phyloP scores from a whole-genome alignment of 2,797 vertebrate species.

The Lagocephalus sceleratus region DNA sequence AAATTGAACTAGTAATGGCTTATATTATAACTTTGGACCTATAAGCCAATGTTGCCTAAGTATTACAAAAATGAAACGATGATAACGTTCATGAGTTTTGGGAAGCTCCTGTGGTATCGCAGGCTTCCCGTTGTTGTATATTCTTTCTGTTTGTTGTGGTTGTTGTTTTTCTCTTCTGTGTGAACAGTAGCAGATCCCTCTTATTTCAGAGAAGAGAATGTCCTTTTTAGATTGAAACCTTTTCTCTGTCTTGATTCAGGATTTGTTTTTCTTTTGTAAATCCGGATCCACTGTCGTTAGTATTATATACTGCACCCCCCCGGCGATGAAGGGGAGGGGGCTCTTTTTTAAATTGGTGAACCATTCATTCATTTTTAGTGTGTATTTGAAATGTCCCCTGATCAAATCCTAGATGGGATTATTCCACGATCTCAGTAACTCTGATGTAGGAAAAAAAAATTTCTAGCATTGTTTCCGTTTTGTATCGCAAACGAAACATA shows the following conservation, averaged over 20 bases:
- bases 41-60: conserved; percentile 99
- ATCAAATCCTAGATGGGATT: conserved; percentile 82
- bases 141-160: conserved; percentile 80
- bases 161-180: conserved; percentile 80
- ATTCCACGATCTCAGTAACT: conserved; percentile 80
- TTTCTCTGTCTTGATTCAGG: conserved; percentile 99
- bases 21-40: conserved; percentile 99
- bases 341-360: conserved; percentile 96
- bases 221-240: conserved; percentile 94
- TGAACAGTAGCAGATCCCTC: conserved; percentile 84
- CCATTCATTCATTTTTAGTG: conserved; percentile 94
- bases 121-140: conserved; percentile 85
- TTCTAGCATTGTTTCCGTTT: conserved; percentile 96
- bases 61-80: conserved; percentile 94
- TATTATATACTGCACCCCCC: conserved; percentile 85
- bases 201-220: conserved; percentile 99
- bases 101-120: conserved; percentile 93
- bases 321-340: conserved; percentile 78
- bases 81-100: conserved; percentile 82
- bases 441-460: conserved; percentile 80
- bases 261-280: conserved; percentile 89
- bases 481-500: conserved; percentile 98
- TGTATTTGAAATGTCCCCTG: conserved; percentile 84
- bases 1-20: conserved; percentile 98
- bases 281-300: conserved; percentile 99